A percentile compares a stretch with the other conserved stretches of the same genome.
phyloP scores from a whole-genome alignment of 2,888 invertebrate genomes.

The Apamea sordens region DNA sequence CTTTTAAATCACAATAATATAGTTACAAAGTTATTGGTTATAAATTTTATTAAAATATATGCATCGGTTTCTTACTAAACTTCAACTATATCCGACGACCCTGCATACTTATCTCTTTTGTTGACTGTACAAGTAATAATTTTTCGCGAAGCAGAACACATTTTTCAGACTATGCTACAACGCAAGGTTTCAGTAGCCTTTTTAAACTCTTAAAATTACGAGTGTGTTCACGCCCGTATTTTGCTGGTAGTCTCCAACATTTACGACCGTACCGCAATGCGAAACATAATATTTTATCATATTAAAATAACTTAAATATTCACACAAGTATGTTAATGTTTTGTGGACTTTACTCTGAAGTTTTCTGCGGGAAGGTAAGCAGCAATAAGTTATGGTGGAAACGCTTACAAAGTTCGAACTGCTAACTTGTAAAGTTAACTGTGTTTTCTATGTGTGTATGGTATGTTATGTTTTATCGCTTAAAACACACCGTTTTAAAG shows the following conservation, averaged over 20 bases:
- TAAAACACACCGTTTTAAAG: background rate
- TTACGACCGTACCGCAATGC: conserved; percentile 28
- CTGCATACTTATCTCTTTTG: too few species aligned
- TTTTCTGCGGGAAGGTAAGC: conserved; percentile 30
- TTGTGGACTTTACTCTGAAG: conserved; percentile 23
- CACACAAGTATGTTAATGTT: conserved; percentile 31
- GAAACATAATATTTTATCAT: conserved; percentile 17
- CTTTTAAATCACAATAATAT: too few species aligned
- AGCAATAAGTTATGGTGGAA: conserved; percentile 14
- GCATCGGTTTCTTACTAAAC: too few species aligned
- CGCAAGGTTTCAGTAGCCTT: conserved; percentile 5
- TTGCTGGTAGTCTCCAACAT: background rate
- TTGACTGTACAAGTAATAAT: background rate
- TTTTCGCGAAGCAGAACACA: background rate
- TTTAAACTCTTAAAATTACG: conserved; percentile 13
- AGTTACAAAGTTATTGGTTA: too few species aligned
- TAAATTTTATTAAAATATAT: too few species aligned
- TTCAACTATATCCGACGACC: too few species aligned
- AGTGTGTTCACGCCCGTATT: background rate
- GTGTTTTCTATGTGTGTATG: background rate
- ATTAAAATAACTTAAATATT: background rate
- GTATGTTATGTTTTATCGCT: conserved; percentile 1
- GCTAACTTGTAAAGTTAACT: conserved; percentile 19
- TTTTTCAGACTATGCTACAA: background rate
- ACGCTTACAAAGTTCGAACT: conserved; percentile 11